Conservation (phyloP, 1,140 invertebrate genomes). For the Lepidotrigona ventralis region DNA sequence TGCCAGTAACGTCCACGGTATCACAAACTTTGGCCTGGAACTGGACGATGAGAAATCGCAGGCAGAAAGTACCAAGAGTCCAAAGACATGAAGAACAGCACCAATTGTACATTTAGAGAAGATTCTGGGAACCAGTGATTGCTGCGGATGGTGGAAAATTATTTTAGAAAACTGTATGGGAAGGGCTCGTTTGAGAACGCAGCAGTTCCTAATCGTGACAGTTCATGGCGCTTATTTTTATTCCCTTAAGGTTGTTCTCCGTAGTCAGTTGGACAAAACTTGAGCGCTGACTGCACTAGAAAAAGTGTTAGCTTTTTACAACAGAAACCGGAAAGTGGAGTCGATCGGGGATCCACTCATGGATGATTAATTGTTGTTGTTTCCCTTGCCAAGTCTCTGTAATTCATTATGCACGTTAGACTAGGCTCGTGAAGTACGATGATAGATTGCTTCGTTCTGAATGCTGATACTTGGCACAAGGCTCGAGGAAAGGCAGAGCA, state of each 20-base stretch:
- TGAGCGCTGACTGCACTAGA: slow-evolving; percentile 6
- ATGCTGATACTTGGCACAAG: background rate
- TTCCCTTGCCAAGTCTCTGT: background rate
- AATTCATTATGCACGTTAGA: background rate
- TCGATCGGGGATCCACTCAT: background rate
- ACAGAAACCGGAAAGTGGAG: background rate
- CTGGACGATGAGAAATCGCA: slow-evolving; percentile 73
- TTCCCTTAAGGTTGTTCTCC: slow-evolving; percentile 11
- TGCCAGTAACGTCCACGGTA: slow-evolving; percentile 66
- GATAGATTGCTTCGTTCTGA: background rate
- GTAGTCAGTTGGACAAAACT: background rate
- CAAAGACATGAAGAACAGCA: slow-evolving; percentile 5
- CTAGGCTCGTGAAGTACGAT: background rate
- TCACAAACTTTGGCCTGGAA: slow-evolving; percentile 76
- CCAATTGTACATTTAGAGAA: too few relatives aligned
- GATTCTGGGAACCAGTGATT: background rate
- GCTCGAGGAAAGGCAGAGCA: background rate
- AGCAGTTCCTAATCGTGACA: background rate
- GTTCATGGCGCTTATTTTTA: background rate
- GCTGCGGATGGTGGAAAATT: background rate
- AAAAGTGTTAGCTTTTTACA: slow-evolving; percentile 1
- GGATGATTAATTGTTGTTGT: background rate
- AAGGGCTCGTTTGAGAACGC: background rate
- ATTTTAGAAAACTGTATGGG: background rate
- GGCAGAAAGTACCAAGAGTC: slow-evolving; percentile 45